Evolutionary conservation across 2,888 invertebrate genomes (phyloP).

Genomic region (Choristoneura rosaceana): DNA sequence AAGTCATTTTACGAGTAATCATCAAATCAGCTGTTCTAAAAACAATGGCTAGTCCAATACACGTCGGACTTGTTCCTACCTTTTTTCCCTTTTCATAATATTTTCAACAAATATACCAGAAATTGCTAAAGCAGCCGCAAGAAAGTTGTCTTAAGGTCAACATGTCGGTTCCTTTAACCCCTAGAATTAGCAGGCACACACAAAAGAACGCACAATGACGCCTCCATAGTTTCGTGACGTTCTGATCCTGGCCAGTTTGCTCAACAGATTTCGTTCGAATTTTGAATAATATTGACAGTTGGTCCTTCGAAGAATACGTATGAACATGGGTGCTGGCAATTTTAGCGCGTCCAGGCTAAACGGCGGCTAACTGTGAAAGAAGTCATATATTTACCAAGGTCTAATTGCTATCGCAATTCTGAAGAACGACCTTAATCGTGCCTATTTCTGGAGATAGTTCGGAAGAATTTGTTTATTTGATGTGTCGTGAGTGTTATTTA

Average conservation of each 20-base stretch:
- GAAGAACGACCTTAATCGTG: conserved; percentile 55
- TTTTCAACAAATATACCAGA: background rate
- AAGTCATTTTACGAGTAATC: no score
- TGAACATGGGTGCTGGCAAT: conserved; percentile 54
- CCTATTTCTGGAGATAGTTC: conserved; percentile 8
- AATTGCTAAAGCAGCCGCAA: conserved; percentile 1
- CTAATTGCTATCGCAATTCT: conserved; percentile 75
- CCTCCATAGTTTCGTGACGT: conserved; percentile 63
- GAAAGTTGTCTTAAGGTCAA: conserved; percentile 18
- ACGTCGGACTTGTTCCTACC: background rate
- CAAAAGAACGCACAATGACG: conserved; percentile 54
- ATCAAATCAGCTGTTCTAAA: background rate
- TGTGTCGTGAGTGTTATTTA: no score
- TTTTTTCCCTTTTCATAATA: background rate
- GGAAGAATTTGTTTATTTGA: no score
- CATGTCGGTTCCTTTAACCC: conserved; percentile 58
- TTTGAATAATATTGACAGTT: conserved; percentile 69
- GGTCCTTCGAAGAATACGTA: conserved; percentile 72
- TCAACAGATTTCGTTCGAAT: conserved; percentile 59
- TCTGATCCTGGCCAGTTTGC: conserved; percentile 59
- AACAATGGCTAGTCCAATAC: background rate
- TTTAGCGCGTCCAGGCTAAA: conserved; percentile 71
- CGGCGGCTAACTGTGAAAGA: conserved; percentile 57
- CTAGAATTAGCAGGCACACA: conserved; percentile 63
- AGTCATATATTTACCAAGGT: conserved; percentile 62